Conservation (phyloP, 2,113 vertebrate species). For the Dinomys branickii region DNA sequence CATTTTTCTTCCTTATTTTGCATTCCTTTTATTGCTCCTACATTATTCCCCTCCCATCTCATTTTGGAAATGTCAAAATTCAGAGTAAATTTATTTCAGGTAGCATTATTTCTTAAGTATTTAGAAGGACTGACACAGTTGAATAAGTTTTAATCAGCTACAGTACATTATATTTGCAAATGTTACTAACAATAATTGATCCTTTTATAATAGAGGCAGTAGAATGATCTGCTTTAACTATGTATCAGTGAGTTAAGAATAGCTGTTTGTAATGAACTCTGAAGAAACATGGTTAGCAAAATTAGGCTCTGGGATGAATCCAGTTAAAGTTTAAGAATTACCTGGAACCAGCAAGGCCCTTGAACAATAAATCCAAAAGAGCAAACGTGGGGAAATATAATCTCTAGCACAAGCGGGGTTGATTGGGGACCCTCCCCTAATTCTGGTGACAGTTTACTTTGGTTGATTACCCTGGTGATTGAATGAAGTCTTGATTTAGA, state of each 20-base stretch:
- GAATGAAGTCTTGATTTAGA: neutral
- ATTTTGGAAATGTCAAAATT: constrained; percentile 42
- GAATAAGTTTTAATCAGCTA: constrained; percentile 7
- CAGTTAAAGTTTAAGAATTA: neutral
- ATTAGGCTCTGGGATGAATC: neutral
- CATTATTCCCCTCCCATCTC: neutral
- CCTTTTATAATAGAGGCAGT: neutral
- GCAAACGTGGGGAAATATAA: neutral
- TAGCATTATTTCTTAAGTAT: neutral
- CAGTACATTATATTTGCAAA: neutral
- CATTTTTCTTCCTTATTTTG: neutral
- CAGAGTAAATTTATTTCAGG: constrained; percentile 52
- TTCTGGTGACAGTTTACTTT: neutral
- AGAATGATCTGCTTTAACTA: neutral
- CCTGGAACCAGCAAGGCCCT: neutral
- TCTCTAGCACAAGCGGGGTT: neutral
- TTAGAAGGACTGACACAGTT: neutral
- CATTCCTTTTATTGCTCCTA: neutral
- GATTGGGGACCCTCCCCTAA: neutral
- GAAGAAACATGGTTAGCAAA: constrained; percentile 1
- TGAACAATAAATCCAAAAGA: neutral
- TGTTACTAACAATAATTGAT: neutral
- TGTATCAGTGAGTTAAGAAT: neutral
- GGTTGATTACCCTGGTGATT: neutral
- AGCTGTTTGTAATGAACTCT: neutral